These are phyloP conservation scores for Mystacides longicornis DNA, from an alignment of 2,888 invertebrate genomes.

Conservation along the genomic window DNA sequence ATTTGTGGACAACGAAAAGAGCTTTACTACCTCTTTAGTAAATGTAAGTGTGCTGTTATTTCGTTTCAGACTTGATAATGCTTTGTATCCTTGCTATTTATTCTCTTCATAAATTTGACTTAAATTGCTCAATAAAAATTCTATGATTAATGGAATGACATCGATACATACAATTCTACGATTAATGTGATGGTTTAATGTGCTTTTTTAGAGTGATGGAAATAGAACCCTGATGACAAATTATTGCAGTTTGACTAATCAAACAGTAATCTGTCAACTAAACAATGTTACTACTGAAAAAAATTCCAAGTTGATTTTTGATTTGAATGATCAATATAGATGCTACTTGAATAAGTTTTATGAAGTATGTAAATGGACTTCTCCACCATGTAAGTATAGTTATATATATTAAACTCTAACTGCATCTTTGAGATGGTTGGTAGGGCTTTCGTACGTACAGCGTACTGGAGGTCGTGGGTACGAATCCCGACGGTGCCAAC, in stretches of 20 bases:
- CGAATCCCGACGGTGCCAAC: too few species aligned
- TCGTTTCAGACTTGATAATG: neutral
- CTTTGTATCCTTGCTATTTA: neutral
- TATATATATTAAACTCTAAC: neutral
- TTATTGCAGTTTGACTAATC: conserved; percentile 9
- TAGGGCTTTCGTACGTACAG: too few species aligned
- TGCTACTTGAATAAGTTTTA: conserved; percentile 6
- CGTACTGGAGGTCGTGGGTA: too few species aligned
- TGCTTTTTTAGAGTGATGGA: conserved; percentile 7
- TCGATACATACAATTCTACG: neutral
- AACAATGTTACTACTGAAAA: conserved; percentile 10
- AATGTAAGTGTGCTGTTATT: conserved; percentile 1
- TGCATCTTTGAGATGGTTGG: neutral
- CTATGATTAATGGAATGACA: neutral
- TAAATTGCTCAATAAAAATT: neutral
- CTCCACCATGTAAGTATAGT: conserved; percentile 5
- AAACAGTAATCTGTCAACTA: conserved; percentile 6
- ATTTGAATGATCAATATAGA: conserved; percentile 11
- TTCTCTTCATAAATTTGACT: neutral
- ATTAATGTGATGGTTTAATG: neutral
- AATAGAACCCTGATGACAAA: conserved; percentile 5
- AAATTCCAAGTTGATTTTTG: conserved; percentile 7
- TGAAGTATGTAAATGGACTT: conserved; percentile 12
- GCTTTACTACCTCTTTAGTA: neutral
- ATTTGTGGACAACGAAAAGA: neutral